Percentiles rank a stretch among this genome's conserved stretches.
phyloP scores from a whole-genome alignment of 2,888 invertebrate species.

The Trachelus stipa region DNA sequence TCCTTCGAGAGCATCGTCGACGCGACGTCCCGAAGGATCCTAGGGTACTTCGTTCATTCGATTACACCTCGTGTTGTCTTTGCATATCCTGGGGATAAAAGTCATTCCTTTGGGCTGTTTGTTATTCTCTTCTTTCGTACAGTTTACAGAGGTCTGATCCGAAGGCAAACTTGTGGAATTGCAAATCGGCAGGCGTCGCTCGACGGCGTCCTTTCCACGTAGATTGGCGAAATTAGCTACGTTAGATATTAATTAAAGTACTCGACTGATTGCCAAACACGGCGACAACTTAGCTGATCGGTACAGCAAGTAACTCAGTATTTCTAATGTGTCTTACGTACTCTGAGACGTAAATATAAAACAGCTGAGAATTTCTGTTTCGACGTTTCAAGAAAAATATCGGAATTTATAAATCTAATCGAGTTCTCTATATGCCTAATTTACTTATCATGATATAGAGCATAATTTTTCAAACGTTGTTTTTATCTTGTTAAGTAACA shows the following conservation, averaged over 20 bases:
- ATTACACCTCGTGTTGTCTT: slow-evolving; percentile 3
- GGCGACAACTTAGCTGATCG: not conserved
- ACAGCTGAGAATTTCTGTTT: not conserved
- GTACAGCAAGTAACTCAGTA: not conserved
- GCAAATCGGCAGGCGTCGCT: not conserved
- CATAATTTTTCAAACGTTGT: not conserved
- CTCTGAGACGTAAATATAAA: not conserved
- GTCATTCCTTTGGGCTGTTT: not conserved
- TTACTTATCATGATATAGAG: not conserved
- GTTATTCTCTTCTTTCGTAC: slow-evolving; percentile 1
- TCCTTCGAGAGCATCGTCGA: not conserved
- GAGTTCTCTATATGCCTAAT: not conserved
- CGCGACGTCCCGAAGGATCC: not conserved
- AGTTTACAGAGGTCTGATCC: not conserved
- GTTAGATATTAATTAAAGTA: not conserved
- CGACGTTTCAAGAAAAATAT: not conserved
- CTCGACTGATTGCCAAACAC: not conserved
- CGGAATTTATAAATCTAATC: too few species aligned
- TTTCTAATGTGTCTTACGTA: not conserved
- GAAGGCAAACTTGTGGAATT: not conserved
- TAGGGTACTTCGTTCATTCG: not conserved
- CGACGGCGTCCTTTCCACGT: not conserved
- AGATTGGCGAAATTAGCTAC: not conserved
- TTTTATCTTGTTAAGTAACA: not conserved
- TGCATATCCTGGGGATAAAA: not conserved